Evolutionary conservation across 2,797 vertebrate species (phyloP), one percentile per base, ranked within the genome.

Genomic region (Propithecus deckenii): DNA sequence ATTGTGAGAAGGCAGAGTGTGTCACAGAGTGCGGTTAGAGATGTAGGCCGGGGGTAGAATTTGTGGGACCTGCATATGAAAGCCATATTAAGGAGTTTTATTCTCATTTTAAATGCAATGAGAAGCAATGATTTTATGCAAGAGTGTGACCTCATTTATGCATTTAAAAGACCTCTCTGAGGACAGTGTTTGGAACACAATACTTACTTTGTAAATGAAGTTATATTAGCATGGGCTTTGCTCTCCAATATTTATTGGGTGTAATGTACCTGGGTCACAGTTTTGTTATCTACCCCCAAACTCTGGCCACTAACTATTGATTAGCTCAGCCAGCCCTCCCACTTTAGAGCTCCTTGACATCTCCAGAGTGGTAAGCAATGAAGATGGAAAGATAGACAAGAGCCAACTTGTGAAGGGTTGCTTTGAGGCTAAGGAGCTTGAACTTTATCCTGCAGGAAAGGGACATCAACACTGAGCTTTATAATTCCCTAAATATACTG

Each of bases 111-210:
- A 88, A 80, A 92, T 92, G 25, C 25, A 57, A 69, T 5, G 14
- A 92, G 63, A 96, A 79, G 38, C 52, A 85, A 12, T 89, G 48
- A 18, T 85, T 92, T 93, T 83, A 52, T 74, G 17, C 28, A 86
- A 81, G 11, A 59, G 32, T 63, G 3, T 43, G 48, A 79, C 22
- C 50, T 1, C 22, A 65, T 57, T 74, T 52, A 46, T 14, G 17
- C 74, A 38, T 69, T 80, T 48, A 41, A 76, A 80, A 93, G 11
- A 12, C 20, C 1, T 90, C 35, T 86, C 57, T 55, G 65, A 88
- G 11, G 43, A 28, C 32, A 74, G 46, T 61, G 5, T 41, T 59
- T 92, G 71, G n/a, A 30, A 86, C 7, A 41, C 5, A 69, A 15
- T 76, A 38, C 2, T 83, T 86, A 4, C 7, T 50, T 79, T n/a